Percentiles rank a stretch among this genome's conserved stretches.
Evolutionary conservation across 2,797 vertebrate species (phyloP).

Genomic region (Thamnophis elegans): DNA sequence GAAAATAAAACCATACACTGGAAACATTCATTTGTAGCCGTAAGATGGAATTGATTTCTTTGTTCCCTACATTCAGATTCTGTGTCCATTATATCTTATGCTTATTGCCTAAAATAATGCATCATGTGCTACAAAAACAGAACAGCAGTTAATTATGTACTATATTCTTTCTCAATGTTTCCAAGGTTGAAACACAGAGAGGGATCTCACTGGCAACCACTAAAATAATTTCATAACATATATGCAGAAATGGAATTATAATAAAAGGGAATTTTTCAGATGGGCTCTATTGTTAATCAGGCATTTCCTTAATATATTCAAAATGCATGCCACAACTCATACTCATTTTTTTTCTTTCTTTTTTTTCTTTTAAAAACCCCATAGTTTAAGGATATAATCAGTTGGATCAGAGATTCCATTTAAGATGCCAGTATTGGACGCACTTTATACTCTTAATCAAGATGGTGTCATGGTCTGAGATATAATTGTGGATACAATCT

Average conservation of each 20-base stretch:
- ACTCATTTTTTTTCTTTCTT: not conserved
- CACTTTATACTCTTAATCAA: not conserved
- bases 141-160: not conserved
- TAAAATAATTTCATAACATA: slow-evolving; percentile 36
- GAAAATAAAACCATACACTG: not conserved
- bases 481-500: not conserved
- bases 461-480: not conserved
- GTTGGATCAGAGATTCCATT: not conserved
- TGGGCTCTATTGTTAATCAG: slow-evolving; percentile 28
- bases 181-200: slow-evolving; percentile 34
- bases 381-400: not conserved
- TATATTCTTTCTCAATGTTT: not conserved
- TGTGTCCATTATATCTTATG: not conserved
- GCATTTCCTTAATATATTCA: slow-evolving; percentile 39
- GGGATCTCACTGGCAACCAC: slow-evolving; percentile 41
- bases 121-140: not conserved
- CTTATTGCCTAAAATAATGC: slow-evolving; percentile 8
- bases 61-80: not conserved
- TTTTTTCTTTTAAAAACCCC: not conserved
- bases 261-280: slow-evolving; percentile 32
- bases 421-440: not conserved
- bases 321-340: slow-evolving; percentile 29
- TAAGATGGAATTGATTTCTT: not conserved
- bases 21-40: not conserved
- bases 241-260: slow-evolving; percentile 32